Evolutionary conservation across 2,113 vertebrate species (phyloP), one percentile per base, ranked within the genome.

Genomic region (Sarotherodon lohbergeri): DNA sequence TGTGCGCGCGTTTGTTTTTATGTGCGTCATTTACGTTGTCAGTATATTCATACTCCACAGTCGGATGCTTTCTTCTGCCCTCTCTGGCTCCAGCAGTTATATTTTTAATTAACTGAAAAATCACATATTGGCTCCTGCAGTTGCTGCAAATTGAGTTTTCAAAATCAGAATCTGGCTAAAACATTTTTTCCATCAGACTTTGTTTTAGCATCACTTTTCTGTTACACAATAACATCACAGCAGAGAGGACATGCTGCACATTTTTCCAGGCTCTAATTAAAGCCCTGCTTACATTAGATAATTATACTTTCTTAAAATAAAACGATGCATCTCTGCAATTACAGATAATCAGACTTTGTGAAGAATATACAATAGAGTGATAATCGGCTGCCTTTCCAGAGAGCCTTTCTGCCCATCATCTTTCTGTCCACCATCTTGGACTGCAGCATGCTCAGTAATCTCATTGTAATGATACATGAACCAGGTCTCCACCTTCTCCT

Each of bases 41-140:
- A 32, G 43, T 50, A 19, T 29, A 50, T 76, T 10, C 43, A 19
- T 8, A 76, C 16, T 4, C 43, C 24, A 73, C 68, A 19, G 43
- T 32, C 1, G 4, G 43, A 1, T 1, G 71, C 71, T 79, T 79
- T 54, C 76, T 54, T 73, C 24, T 22, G n/a, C 66, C 13, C 27
- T n/a, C 22, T 34, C 41, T 39, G 56, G 27, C 86, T 82, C 76
- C 81, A 82, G 56, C 80, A 43, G n/a, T 88, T 89, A 12, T 43
- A 27, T 52, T 79, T 81, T 82, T 73, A 84, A 89, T 87, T 61
- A 78, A 90, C 82, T 86, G 76, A 81, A 88, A 85, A 91, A 82
- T 83, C 10, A 11, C 19, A 81, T 10, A 86, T 89, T 9, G 63
- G 85, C 56, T 85, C 10, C 56, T 32, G 83, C 83, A 79, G 73